Conservation (phyloP, 1,140 invertebrate genomes). For the Camponotus vicinus region DNA sequence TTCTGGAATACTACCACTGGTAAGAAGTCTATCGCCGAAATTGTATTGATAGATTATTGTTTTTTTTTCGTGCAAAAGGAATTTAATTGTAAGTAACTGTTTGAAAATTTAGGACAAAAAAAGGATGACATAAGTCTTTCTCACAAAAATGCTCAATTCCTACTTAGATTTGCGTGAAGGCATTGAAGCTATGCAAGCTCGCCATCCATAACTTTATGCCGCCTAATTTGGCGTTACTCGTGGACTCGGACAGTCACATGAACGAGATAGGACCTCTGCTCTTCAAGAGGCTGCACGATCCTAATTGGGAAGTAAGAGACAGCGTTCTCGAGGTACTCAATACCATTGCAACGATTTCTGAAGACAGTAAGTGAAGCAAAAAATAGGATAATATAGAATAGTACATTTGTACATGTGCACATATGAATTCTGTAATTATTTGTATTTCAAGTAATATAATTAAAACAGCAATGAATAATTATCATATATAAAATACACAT, state of each 20-base stretch:
- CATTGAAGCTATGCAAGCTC: constrained; percentile 89
- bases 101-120: background rate
- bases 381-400: constrained; percentile 9
- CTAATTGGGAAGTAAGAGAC: constrained; percentile 92
- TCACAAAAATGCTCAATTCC: constrained; percentile 15
- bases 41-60: background rate
- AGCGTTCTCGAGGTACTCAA: constrained; percentile 90
- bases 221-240: constrained; percentile 90
- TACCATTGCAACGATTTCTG: constrained; percentile 89
- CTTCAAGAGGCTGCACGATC: constrained; percentile 90
- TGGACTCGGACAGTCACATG: constrained; percentile 89
- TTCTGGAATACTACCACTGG: constrained; percentile 86
- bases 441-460: background rate
- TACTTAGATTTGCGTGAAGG: constrained; percentile 89
- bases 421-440: background rate
- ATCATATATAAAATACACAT: background rate
- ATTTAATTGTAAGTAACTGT: background rate
- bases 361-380: constrained; percentile 87
- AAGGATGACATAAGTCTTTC: background rate
- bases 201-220: constrained; percentile 91
- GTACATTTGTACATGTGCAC: background rate
- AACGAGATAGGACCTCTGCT: constrained; percentile 89
- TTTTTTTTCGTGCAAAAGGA: background rate
- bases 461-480: background rate
- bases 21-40: constrained; percentile 72